Percentiles rank a stretch among this genome's conserved stretches.
Evolutionary conservation across 2,797 vertebrate species (phyloP).

Genomic region (Schizothorax lantsangensis): DNA sequence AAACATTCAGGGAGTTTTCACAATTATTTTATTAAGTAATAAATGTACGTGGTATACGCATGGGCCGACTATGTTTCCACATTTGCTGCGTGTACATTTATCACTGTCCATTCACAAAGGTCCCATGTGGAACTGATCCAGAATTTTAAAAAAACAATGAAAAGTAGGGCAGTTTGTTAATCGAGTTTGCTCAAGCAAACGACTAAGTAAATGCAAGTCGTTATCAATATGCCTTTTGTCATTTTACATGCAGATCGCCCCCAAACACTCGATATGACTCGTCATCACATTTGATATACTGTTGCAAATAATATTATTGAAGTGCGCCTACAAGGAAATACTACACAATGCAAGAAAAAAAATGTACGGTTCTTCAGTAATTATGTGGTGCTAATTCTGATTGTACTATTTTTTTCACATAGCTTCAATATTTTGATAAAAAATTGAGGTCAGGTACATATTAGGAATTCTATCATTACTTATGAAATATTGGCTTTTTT

Average conservation of each 20-base stretch:
- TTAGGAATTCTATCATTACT: not conserved
- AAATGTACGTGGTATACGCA: not conserved
- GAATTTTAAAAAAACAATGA: conserved; percentile 11
- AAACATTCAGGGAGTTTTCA: conserved; percentile 34
- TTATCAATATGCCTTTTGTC: not conserved
- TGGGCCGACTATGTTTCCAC: not conserved
- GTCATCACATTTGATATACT: not conserved
- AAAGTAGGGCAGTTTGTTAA: not conserved
- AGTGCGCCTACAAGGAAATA: not conserved
- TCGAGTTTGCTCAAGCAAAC: not conserved
- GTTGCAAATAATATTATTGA: not conserved
- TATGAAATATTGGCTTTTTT: not conserved
- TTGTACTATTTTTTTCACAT: not conserved
- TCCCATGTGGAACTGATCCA: conserved; percentile 2
- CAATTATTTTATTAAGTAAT: conserved; percentile 34
- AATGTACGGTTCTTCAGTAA: not conserved
- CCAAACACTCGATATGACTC: not conserved
- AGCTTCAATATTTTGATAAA: not conserved
- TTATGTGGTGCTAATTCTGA: not conserved
- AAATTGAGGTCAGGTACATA: not conserved
- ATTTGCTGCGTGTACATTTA: conserved; percentile 8
- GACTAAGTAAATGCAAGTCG: conserved; percentile 22
- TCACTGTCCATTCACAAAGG: conserved; percentile 17
- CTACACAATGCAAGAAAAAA: not conserved
- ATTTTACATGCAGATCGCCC: not conserved